Base-by-base conservation (phyloP, 2,113 vertebrate species). In the Rhodinocichla rosea region DNA sequence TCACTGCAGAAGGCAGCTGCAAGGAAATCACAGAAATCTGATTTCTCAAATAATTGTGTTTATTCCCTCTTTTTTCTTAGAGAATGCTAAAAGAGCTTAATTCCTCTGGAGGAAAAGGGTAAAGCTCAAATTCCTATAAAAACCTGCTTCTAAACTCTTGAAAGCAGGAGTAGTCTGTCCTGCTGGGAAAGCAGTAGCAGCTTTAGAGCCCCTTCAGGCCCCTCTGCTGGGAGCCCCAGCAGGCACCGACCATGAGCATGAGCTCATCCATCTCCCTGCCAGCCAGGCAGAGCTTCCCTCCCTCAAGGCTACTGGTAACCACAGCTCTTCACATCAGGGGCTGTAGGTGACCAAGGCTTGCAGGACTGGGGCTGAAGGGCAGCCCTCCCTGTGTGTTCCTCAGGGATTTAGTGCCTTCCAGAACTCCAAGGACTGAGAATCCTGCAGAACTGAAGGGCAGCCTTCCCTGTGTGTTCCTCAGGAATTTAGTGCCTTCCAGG, bases 191-290 rank as follows among this genome's bases (percentile, higher is more conserved):
- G 57, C 0, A 0, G 15, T 3, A 44, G 42, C 74, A 77, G 33
- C 73, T 45, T 82, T 39, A 57, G 44, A 94, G 35, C 7, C 42
- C 24, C 1, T 37, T 39, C 64, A 64, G 15, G 33, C 56, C 3
- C 4, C 6, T 39, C 63, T 71, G 40, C 78, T 85, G 90, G 59
- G 56, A 90, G 44, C 15, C 13, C 39, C 70, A 73, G 44, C 32
- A 9, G 6, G 12, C 1, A 2, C 27, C 0, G 0, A 18, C 28
- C 62, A 22, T 7, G 26, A 87, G 45, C 62, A 22, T 7, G 26
- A 87, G 45, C 30, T 63, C 63, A 30, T 35, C 44, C 7, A 6
- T 65, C 47, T 42, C 77, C 68, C 77, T 76, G 28, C 9, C 16
- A 84, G 47, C 19, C 53, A 71, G 70, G 56, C 5, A 3, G 12